Conservation (phyloP, 92 coral and sea anemone species). For the Actinostola sp. region DNA sequence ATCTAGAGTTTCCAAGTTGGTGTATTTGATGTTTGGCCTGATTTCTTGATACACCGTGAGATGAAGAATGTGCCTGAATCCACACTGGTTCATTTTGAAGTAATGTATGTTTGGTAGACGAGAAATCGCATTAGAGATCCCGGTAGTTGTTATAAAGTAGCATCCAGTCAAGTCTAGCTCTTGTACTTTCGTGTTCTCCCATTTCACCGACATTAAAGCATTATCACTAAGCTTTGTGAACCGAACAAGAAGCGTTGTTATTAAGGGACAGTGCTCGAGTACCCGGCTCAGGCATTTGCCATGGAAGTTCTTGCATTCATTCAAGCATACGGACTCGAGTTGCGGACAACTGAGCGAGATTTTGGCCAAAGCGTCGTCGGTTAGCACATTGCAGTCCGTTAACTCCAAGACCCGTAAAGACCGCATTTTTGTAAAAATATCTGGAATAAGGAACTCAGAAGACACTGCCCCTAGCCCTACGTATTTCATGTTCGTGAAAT, state of each 20-base stretch:
- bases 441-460: slow-evolving; percentile 85
- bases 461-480: slow-evolving; percentile 95
- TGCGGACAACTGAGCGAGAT: slow-evolving; percentile 90
- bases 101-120: slow-evolving; percentile 87
- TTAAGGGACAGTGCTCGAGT: slow-evolving; percentile 70
- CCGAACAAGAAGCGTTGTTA: slow-evolving; percentile 91
- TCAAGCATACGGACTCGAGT: slow-evolving; percentile 93
- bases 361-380: slow-evolving; percentile 91
- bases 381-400: slow-evolving; percentile 88
- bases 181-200: slow-evolving; percentile 83
- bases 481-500: slow-evolving; percentile 94
- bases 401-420: slow-evolving; percentile 86
- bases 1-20: slow-evolving; percentile 88
- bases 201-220: slow-evolving; percentile 86
- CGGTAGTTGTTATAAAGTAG: slow-evolving; percentile 96
- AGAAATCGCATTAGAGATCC: slow-evolving; percentile 84
- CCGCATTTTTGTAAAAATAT: slow-evolving; percentile 94
- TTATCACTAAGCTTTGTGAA: slow-evolving; percentile 91
- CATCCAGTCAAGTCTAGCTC: slow-evolving; percentile 99
- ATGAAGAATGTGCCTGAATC: slow-evolving; percentile 94
- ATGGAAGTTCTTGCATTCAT: slow-evolving; percentile 95
- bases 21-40: slow-evolving; percentile 73
- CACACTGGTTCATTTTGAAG: slow-evolving; percentile 99
- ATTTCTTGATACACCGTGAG: slow-evolving; percentile 96
- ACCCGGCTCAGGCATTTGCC: slow-evolving; percentile 85